Base-by-base conservation (phyloP, 2,113 vertebrate species). In the Ardeotis arabs region DNA sequence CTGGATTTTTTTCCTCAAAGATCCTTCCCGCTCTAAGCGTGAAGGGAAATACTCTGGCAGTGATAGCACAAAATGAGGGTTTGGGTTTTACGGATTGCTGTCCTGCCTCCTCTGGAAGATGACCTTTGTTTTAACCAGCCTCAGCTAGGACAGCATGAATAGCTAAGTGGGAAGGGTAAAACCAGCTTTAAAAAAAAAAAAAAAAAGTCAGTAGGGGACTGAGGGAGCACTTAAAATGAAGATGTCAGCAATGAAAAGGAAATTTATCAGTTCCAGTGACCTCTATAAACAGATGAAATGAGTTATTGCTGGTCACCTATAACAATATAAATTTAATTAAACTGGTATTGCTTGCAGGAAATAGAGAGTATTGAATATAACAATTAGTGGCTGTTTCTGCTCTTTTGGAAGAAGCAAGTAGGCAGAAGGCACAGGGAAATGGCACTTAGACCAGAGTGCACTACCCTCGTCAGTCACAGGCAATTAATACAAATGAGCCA, bases 301-400 rank as follows among this genome's bases (percentile, higher is more conserved):
- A 82, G 24, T 31, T 91, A 69, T 33, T 79, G 84, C 55, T 29
- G 67, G 79, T 77, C 79, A 80, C 59, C 95, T 95, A 90, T 11
- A 85, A 79, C 82, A 63, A 62, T 45, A 59, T 95, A 73, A 74
- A 92, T 90, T 77, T 92, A 96, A 97, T 97, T 96, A 83, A 90
- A 95, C 66, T 69, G 83, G 8, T 58, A 62, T 73, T 84, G 63
- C 90, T 93, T 50, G 85, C 79, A 93, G 88, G 85, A 88, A 88
- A 64, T 28, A 12, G 41, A 21, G 19, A 53, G 29, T 28, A 45
- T 45, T 45, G 63, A 45, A 74, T 62, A 9, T 39, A 41, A 80
- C 70, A 66, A 74, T 80, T 18, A 88, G 75, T 33, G 75, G 39
- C 21, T 94, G 53, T 91, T 63, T 67, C 89, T 70, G 52, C 44